Evolutionary conservation across 2,888 invertebrate genomes (phyloP).

Genomic region (Galeopsomyia nigrocyanea): DNA sequence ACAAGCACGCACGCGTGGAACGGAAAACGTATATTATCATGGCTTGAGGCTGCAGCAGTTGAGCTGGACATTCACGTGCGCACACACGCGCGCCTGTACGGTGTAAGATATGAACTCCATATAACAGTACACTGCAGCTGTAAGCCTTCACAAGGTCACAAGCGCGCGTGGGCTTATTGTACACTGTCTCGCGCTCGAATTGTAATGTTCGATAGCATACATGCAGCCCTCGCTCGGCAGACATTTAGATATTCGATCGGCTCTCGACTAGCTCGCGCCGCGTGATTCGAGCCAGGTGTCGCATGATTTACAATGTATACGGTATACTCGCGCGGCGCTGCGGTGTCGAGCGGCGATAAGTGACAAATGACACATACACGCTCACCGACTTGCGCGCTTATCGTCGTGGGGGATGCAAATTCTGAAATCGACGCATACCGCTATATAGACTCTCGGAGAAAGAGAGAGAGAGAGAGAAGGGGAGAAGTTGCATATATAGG

Average conservation of each 20-base stretch:
- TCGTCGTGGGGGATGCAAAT: neutral
- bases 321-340: constrained; percentile 43
- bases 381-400: neutral
- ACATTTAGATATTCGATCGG: constrained; percentile 60
- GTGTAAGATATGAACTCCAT: constrained; percentile 35
- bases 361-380: constrained; percentile 59
- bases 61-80: neutral
- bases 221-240: constrained; percentile 49
- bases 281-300: constrained; percentile 52
- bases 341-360: constrained; percentile 49
- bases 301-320: constrained; percentile 58
- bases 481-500: neutral
- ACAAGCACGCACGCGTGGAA: neutral
- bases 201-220: constrained; percentile 48
- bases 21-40: no score
- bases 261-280: constrained; percentile 16
- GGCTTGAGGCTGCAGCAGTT: no score
- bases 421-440: constrained; percentile 3
- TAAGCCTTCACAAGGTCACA: constrained; percentile 46
- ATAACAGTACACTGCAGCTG: constrained; percentile 21
- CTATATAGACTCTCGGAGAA: neutral
- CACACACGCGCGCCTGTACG: neutral
- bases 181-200: constrained; percentile 14
- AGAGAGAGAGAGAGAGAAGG: neutral
- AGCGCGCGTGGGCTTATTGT: neutral